These are phyloP conservation scores for Percopsis omiscomaycus DNA, from an alignment of 2,797 vertebrate species.

Conservation along the genomic window DNA sequence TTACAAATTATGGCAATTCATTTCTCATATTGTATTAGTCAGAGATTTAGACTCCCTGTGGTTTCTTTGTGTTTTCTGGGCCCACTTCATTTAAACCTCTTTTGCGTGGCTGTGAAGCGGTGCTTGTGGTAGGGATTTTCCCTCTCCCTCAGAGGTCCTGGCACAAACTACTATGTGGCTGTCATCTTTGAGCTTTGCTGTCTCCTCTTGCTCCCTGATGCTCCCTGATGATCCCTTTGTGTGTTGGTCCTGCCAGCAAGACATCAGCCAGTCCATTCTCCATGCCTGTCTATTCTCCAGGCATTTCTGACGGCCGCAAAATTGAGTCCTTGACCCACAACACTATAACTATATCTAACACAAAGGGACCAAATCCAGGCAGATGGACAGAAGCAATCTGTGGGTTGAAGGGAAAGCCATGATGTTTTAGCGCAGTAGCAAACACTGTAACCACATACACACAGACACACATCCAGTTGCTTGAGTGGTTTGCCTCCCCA, in stretches of 20 bases:
- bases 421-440: conserved; percentile 2
- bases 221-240: conserved; percentile 63
- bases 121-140: conserved; percentile 32
- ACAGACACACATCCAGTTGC: neutral
- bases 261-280: conserved; percentile 66
- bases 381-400: conserved; percentile 49
- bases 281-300: conserved; percentile 22
- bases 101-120: conserved; percentile 21
- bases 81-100: conserved; percentile 23
- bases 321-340: conserved; percentile 76
- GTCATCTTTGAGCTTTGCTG: conserved; percentile 63
- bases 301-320: conserved; percentile 68
- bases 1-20: conserved; percentile 36
- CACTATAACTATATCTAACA: conserved; percentile 65
- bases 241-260: conserved; percentile 66
- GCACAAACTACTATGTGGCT: conserved; percentile 58
- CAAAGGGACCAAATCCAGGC: conserved; percentile 48
- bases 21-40: conserved; percentile 29
- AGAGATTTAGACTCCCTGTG: conserved; percentile 19
- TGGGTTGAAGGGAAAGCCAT: conserved; percentile 25
- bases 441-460: conserved; percentile 1
- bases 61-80: conserved; percentile 15
- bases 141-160: conserved; percentile 43
- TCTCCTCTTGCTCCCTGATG: conserved; percentile 59
- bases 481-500: neutral